Conservation (phyloP, 2,888 invertebrate genomes). For the Polietes domitor region DNA sequence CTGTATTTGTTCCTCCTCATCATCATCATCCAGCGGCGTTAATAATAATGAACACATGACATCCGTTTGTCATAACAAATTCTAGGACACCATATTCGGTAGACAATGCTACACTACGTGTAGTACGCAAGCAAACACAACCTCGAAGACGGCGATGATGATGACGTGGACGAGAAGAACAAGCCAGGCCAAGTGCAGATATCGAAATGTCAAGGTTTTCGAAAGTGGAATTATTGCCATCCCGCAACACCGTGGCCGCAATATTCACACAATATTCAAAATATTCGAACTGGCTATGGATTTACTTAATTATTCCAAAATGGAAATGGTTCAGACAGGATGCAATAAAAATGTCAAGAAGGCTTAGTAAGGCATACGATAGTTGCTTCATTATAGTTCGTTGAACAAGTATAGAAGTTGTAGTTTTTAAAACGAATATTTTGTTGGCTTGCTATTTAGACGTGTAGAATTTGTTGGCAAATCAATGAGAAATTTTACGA, state of each 20-base stretch:
- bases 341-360: too few relatives aligned
- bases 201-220: slow-evolving; percentile 28
- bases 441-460: too few relatives aligned
- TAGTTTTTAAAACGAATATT: too few relatives aligned
- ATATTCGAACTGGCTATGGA: too few relatives aligned
- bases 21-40: slow-evolving; percentile 53
- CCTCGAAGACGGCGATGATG: not conserved
- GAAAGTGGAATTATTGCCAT: not conserved
- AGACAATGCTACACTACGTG: not conserved
- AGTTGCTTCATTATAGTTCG: too few relatives aligned
- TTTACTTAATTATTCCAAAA: too few relatives aligned
- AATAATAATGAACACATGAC: slow-evolving; percentile 37
- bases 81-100: slow-evolving; percentile 12
- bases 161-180: not conserved
- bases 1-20: slow-evolving; percentile 54
- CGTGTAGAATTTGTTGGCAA: too few relatives aligned
- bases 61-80: not conserved
- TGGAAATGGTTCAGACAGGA: too few relatives aligned
- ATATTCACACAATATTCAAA: not conserved
- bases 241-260: not conserved
- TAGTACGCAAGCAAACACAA: not conserved
- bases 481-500: too few relatives aligned
- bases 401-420: too few relatives aligned
- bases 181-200: slow-evolving; percentile 6
- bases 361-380: too few relatives aligned